Conservation (phyloP, 2,888 invertebrate species). For the Cerastis leucographa region DNA sequence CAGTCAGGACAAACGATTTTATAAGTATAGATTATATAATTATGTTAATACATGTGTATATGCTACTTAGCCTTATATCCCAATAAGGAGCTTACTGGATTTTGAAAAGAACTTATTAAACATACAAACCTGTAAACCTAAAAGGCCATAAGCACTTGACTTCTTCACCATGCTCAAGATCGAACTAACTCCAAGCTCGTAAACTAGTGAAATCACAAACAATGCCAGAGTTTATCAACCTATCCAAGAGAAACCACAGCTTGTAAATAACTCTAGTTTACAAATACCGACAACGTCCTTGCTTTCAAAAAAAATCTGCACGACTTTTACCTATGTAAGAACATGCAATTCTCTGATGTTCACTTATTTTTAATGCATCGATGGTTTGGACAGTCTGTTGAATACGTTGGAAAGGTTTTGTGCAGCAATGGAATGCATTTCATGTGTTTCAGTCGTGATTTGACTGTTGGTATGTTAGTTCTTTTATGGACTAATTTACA, state of each 20-base stretch:
- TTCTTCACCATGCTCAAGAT: background rate
- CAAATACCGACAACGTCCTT: constrained; percentile 74
- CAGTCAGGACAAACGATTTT: background rate
- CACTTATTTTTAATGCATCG: constrained; percentile 25
- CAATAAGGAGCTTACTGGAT: background rate
- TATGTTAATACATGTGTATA: no score
- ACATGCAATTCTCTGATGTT: background rate
- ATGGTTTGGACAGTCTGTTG: background rate
- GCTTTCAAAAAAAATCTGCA: constrained; percentile 76
- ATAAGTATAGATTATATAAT: no score
- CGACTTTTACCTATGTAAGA: constrained; percentile 22
- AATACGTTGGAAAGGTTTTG: fast-evolving
- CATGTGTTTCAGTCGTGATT: background rate
- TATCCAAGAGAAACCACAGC: constrained; percentile 71
- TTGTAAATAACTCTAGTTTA: constrained; percentile 66
- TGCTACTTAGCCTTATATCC: background rate
- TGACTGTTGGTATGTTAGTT: background rate
- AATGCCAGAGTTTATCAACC: constrained; percentile 44
- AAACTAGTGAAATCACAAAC: constrained; percentile 19
- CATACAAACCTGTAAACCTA: background rate
- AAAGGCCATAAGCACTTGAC: background rate
- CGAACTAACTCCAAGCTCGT: background rate
- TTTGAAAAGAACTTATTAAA: background rate
- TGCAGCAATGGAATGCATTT: constrained; percentile 19
- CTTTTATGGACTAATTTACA: constrained; percentile 7